Percentiles rank a stretch among this genome's conserved stretches.
Conservation (phyloP, 2,113 vertebrate genomes). For the Mesitornis unicolor region DNA sequence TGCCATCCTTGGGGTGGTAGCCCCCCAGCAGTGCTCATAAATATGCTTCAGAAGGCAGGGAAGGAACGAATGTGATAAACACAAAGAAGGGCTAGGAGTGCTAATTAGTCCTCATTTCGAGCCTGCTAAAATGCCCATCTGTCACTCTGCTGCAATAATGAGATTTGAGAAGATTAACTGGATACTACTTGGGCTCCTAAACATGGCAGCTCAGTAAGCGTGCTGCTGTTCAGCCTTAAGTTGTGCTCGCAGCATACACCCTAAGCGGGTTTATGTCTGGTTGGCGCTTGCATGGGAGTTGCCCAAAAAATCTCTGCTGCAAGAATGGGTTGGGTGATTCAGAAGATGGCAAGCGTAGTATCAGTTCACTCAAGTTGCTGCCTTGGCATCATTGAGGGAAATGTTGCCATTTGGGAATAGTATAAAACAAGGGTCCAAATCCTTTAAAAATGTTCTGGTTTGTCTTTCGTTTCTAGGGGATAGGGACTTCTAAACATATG, state of each 20-base stretch:
- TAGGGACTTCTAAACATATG: neutral
- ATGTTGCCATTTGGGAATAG: neutral
- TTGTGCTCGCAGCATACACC: neutral
- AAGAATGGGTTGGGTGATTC: neutral
- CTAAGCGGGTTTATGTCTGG: neutral
- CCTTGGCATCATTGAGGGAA: neutral
- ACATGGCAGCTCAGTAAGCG: neutral
- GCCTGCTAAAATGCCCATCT: constrained; percentile 37
- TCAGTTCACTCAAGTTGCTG: neutral
- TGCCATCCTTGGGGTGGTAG: neutral
- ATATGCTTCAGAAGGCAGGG: neutral
- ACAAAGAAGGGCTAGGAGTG: neutral
- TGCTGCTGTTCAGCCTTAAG: neutral
- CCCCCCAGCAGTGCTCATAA: neutral
- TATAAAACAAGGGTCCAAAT: neutral
- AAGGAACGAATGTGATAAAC: neutral
- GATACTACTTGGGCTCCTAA: neutral
- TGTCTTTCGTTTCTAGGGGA: neutral
- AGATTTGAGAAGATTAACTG: constrained; percentile 54
- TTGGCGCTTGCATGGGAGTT: neutral
- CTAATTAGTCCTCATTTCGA: constrained; percentile 48
- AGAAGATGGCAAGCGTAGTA: neutral
- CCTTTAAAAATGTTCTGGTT: neutral
- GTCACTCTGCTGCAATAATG: constrained; percentile 27
- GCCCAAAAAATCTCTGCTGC: neutral